Percentiles rank a stretch among this genome's conserved stretches.
Evolutionary conservation across 2,797 vertebrate genomes (phyloP).

Genomic region (Mastacembelus armatus): DNA sequence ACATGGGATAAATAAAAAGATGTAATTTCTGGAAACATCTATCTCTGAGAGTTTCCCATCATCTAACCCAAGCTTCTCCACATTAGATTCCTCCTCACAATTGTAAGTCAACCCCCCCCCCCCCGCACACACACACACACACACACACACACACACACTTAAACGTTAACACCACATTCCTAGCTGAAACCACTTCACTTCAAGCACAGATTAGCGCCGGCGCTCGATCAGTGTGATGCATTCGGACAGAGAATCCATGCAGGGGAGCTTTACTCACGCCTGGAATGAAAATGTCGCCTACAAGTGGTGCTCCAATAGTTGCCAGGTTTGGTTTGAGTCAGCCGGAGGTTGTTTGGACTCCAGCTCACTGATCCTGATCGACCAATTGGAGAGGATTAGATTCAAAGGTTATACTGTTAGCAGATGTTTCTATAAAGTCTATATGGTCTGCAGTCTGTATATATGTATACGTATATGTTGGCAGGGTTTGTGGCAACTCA

Average conservation of each 20-base stretch:
- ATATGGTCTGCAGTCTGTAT: constrained; percentile 3
- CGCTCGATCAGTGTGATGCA: constrained; percentile 43
- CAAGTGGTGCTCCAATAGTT: constrained; percentile 57
- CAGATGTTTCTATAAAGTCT: constrained; percentile 56
- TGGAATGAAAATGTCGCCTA: constrained; percentile 57
- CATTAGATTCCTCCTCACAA: constrained; percentile 57
- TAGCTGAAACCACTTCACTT: constrained; percentile 72
- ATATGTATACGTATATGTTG: too few relatives aligned
- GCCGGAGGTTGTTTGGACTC: constrained; percentile 41
- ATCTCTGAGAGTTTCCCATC: constrained; percentile 38
- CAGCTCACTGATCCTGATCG: constrained; percentile 34
- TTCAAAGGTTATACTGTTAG: constrained; percentile 48
- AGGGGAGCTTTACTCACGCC: constrained; percentile 50
- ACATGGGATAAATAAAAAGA: too few relatives aligned
- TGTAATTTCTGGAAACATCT: too few relatives aligned
- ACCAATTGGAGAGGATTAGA: constrained; percentile 26
- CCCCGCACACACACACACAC: too few relatives aligned
- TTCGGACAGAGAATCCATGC: constrained; percentile 51
- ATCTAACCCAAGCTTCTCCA: constrained; percentile 35
- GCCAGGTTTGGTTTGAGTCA: constrained; percentile 53
- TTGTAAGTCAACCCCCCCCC: too few relatives aligned
- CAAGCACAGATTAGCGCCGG: constrained; percentile 72
- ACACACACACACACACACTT: too few relatives aligned
- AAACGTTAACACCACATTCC: constrained; percentile 66
- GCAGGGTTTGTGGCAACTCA: too few relatives aligned